A percentile compares a stretch with the other conserved stretches of the same genome.
Conservation (phyloP, 1,140 invertebrate genomes). For the Drosophila simulans region DNA sequence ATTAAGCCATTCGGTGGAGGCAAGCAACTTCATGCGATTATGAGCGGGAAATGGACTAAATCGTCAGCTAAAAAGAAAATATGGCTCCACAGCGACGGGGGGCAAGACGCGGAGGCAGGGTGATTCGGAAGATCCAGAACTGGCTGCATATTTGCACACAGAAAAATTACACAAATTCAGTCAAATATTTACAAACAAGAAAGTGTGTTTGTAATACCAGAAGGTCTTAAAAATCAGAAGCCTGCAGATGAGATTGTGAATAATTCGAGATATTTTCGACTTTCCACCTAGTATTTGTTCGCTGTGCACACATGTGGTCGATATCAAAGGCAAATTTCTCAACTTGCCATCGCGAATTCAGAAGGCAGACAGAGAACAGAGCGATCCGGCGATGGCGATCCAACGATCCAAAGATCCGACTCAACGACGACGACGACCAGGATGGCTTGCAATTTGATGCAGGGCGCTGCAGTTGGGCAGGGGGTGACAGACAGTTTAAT, state of each 20-base stretch:
- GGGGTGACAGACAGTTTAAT: slow-evolving; percentile 57
- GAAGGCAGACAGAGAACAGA: slow-evolving; percentile 12
- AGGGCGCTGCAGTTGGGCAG: slow-evolving; percentile 22
- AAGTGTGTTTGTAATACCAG: no score
- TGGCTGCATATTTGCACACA: slow-evolving; percentile 4
- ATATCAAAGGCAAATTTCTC: slow-evolving; percentile 79
- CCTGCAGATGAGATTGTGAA: not conserved
- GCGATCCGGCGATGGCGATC: slow-evolving; percentile 33
- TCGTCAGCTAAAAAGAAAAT: slow-evolving; percentile 73
- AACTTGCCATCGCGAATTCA: slow-evolving; percentile 43
- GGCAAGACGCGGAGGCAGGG: slow-evolving; percentile 3
- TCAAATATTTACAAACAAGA: not conserved
- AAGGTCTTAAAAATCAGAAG: not conserved
- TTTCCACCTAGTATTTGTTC: not conserved
- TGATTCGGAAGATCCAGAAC: not conserved
- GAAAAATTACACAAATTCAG: not conserved
- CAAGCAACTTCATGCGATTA: slow-evolving; percentile 71
- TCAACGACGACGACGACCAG: slow-evolving; percentile 33
- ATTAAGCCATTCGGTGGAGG: slow-evolving; percentile 58
- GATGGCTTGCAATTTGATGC: slow-evolving; percentile 56
- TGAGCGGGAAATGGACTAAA: slow-evolving; percentile 70
- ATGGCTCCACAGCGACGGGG: slow-evolving; percentile 43
- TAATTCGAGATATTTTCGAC: not conserved
- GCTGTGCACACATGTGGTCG: slow-evolving; percentile 43
- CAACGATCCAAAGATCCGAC: slow-evolving; percentile 45